A percentile compares a stretch with the other conserved stretches of the same genome.
phyloP scores from a whole-genome alignment of 2,888 invertebrate genomes.

The Petrolisthes cinctipes region DNA sequence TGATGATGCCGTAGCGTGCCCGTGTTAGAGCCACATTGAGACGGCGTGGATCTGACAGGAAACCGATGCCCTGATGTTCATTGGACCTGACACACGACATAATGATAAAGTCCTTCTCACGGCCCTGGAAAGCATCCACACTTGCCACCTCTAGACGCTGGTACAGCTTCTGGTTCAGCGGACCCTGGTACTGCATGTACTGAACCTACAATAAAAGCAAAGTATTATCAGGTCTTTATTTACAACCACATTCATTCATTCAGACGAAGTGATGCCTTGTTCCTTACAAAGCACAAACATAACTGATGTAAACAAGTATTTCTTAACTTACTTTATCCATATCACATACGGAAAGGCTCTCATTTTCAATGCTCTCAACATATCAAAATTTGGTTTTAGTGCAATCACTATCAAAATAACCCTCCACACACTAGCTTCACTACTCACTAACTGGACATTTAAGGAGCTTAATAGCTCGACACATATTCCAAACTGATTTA shows the following conservation, averaged over 20 bases:
- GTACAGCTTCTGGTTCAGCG: constrained; percentile 94
- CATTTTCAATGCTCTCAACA: too few relatives aligned
- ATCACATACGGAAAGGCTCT: too few relatives aligned
- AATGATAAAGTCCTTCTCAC: constrained; percentile 99
- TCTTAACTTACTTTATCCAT: too few relatives aligned
- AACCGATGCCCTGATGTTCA: constrained; percentile 98
- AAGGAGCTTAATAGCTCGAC: too few relatives aligned
- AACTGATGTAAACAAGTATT: not conserved
- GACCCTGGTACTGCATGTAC: constrained; percentile 99
- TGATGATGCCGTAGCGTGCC: constrained; percentile 96
- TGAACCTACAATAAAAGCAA: constrained; percentile 75
- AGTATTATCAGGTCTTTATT: not conserved
- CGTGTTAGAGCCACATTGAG: constrained; percentile 97
- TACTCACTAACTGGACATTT: not conserved
- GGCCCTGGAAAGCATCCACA: constrained; percentile 98
- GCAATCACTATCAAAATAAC: not conserved
- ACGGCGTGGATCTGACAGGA: constrained; percentile 96
- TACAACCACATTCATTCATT: not conserved
- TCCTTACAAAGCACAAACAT: too few relatives aligned
- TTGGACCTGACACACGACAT: constrained; percentile 99
- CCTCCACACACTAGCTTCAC: not conserved
- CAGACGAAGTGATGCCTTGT: too few relatives aligned
- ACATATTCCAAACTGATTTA: too few relatives aligned
- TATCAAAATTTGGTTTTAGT: too few relatives aligned
- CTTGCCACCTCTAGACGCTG: constrained; percentile 99